These are phyloP conservation scores for Rhagonycha lutea DNA, from an alignment of 2,888 invertebrate species.

Conservation along the genomic window DNA sequence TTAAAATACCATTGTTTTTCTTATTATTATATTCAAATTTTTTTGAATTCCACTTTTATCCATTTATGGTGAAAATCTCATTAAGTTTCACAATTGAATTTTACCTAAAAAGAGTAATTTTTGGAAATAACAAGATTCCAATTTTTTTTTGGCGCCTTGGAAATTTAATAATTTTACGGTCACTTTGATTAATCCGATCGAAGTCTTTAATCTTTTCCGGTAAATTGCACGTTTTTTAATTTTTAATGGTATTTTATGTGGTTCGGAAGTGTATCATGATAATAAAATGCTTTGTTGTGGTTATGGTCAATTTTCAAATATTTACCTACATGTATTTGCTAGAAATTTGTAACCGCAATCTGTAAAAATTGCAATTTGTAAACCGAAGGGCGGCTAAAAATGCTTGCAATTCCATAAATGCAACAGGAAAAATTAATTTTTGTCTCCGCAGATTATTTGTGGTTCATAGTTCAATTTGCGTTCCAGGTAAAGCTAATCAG, in stretches of 20 bases:
- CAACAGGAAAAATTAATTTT: no score
- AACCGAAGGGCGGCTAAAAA: no score
- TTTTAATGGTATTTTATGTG: not conserved
- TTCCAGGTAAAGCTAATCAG: no score
- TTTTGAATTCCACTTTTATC: not conserved
- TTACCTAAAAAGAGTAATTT: no score
- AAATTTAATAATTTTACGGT: not conserved
- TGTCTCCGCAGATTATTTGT: no score
- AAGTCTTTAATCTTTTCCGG: not conserved
- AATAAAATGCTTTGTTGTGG: not conserved
- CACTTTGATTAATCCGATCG: not conserved
- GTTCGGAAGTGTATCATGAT: not conserved
- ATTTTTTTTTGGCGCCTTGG: not conserved
- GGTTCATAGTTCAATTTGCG: no score
- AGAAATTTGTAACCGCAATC: not conserved
- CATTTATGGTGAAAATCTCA: not conserved
- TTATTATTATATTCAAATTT: not conserved
- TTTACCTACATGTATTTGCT: not conserved
- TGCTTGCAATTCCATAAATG: no score
- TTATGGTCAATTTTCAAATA: not conserved
- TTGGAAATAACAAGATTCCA: not conserved
- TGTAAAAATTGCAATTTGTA: not conserved
- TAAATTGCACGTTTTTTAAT: not conserved
- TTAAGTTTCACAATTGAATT: not conserved
- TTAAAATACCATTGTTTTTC: not conserved